Evolutionary conservation across 2,113 vertebrate genomes (phyloP).

Genomic region (Bos javanicus): DNA sequence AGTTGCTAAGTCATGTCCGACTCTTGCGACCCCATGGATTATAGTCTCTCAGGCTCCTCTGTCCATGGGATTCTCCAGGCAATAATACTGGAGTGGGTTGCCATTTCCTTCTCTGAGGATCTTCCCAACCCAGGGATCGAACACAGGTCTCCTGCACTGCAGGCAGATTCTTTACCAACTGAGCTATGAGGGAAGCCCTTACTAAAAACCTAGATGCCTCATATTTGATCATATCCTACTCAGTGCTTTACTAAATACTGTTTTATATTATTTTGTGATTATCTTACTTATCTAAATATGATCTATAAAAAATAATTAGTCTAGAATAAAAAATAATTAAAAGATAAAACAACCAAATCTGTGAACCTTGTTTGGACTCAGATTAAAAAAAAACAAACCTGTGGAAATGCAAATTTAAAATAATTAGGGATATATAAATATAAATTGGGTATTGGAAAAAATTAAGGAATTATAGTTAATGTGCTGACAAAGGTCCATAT

Average conservation of each 20-base stretch:
- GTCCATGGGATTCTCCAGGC: background rate
- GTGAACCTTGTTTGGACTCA: background rate
- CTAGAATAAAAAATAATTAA: constrained; percentile 2
- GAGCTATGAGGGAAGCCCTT: background rate
- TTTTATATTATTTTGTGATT: background rate
- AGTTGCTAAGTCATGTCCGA: background rate
- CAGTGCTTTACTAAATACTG: background rate
- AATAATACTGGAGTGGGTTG: background rate
- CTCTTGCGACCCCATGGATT: background rate
- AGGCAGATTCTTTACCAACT: background rate
- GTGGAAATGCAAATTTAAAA: constrained; percentile 16
- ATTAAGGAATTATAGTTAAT: background rate
- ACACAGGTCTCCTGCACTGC: background rate
- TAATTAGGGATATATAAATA: background rate
- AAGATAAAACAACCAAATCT: constrained; percentile 8
- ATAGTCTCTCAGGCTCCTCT: background rate
- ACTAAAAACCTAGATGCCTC: background rate
- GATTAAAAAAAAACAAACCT: background rate
- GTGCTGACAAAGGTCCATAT: background rate
- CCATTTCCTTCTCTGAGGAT: background rate
- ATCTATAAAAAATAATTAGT: constrained; percentile 4
- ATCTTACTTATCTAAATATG: background rate
- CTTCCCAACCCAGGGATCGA: background rate
- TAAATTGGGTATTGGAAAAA: background rate
- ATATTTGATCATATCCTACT: background rate